A percentile compares a stretch with the other conserved stretches of the same genome.
phyloP scores from a whole-genome alignment of 1,140 invertebrate species.

The Procambarus clarkii region DNA sequence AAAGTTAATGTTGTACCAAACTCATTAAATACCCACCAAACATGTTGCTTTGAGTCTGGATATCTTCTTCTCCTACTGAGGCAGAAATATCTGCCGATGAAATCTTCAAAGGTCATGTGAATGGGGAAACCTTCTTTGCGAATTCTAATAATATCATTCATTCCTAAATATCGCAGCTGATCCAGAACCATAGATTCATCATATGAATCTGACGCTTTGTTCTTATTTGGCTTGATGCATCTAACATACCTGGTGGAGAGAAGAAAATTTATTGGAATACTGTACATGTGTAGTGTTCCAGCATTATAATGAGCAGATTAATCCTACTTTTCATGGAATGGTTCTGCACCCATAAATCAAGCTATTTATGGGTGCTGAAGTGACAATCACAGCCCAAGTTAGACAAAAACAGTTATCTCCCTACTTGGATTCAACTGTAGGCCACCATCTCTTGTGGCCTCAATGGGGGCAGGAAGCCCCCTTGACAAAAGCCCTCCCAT shows the following conservation, averaged over 20 bases:
- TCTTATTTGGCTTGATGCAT: constrained; percentile 95
- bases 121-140: constrained; percentile 94
- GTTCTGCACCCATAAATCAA: too few species aligned
- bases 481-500: too few species aligned
- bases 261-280: constrained; percentile 12
- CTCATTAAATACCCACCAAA: constrained; percentile 53
- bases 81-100: constrained; percentile 87
- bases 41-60: constrained; percentile 65
- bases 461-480: too few species aligned
- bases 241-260: constrained; percentile 85
- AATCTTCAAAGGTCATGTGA: constrained; percentile 87
- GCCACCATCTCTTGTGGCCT: too few species aligned
- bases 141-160: constrained; percentile 96
- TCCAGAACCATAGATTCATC: constrained; percentile 90
- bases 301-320: background rate
- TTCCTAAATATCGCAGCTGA: constrained; percentile 94
- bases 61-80: constrained; percentile 77
- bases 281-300: constrained; percentile 55
- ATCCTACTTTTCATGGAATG: too few species aligned
- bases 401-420: too few species aligned
- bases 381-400: too few species aligned
- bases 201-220: constrained; percentile 90
- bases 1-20: background rate
- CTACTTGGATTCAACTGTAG: too few species aligned
- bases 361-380: too few species aligned